Evolutionary conservation across 2,113 vertebrate genomes (phyloP).

Genomic region (Oenanthe melanoleuca): DNA sequence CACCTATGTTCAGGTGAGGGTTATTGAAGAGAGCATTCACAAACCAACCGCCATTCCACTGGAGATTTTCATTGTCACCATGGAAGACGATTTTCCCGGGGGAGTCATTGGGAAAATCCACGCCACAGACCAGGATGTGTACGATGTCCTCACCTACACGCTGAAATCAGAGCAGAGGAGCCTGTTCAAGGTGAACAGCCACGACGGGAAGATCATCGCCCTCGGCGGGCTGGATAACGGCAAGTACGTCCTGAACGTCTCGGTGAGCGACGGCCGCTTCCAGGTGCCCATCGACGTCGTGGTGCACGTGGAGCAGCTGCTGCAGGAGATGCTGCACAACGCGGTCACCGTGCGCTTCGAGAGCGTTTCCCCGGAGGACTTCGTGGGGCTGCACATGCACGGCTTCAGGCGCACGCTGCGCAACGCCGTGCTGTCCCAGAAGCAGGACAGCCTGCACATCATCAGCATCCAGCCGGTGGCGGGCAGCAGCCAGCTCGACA

Average conservation of each 20-base stretch:
- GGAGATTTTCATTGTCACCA: conserved; percentile 93
- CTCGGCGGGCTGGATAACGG: conserved; percentile 91
- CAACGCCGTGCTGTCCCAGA: conserved; percentile 82
- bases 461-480: conserved; percentile 94
- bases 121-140: conserved; percentile 93
- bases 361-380: conserved; percentile 89
- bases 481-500: conserved; percentile 89
- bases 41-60: conserved; percentile 89
- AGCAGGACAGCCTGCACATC: conserved; percentile 87
- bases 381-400: conserved; percentile 88
- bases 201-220: conserved; percentile 93
- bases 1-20: conserved; percentile 83
- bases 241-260: conserved; percentile 89
- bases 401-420: conserved; percentile 84
- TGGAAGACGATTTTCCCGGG: conserved; percentile 98
- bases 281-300: conserved; percentile 88
- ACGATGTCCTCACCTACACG: conserved; percentile 89
- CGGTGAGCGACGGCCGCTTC: conserved; percentile 93
- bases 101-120: conserved; percentile 97
- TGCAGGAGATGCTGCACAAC: conserved; percentile 88
- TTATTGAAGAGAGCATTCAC: conserved; percentile 96
- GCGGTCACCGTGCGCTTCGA: conserved; percentile 94
- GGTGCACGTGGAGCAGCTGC: conserved; percentile 89
- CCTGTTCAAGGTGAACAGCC: conserved; percentile 93
- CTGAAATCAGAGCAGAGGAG: conserved; percentile 91